Conservation (phyloP, 1,140 invertebrate species). For the Diorhabda sublineata region DNA sequence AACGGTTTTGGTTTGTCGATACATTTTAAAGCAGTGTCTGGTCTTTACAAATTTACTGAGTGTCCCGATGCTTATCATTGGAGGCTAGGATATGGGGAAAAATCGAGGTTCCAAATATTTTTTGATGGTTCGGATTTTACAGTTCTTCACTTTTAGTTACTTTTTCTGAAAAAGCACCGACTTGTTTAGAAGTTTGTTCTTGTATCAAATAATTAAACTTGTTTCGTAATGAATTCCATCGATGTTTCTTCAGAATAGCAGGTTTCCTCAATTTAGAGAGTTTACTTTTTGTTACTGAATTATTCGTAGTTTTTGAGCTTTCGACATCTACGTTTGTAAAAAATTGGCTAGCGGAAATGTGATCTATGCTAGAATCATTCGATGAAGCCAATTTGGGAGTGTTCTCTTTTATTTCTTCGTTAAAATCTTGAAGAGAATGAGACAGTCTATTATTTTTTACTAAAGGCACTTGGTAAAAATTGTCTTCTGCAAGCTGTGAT, state of each 20-base stretch:
- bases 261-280: constrained; percentile 16
- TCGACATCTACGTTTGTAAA: constrained; percentile 14
- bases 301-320: not conserved
- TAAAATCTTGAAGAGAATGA: constrained; percentile 42
- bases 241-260: constrained; percentile 36
- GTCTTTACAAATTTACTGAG: too few relatives aligned
- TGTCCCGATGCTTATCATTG: too few relatives aligned
- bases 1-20: too few relatives aligned
- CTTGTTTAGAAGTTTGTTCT: constrained; percentile 38
- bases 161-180: constrained; percentile 38
- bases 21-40: too few relatives aligned
- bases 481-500: constrained; percentile 33
- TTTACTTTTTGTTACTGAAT: constrained; percentile 13
- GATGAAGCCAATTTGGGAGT: constrained; percentile 17
- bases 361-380: constrained; percentile 38
- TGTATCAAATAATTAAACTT: constrained; percentile 40
- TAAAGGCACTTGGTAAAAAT: constrained; percentile 40
- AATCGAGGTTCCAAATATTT: too few relatives aligned
- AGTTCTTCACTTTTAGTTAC: constrained; percentile 18
- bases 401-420: constrained; percentile 31
- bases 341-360: constrained; percentile 42
- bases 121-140: too few relatives aligned
- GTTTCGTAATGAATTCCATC: constrained; percentile 41
- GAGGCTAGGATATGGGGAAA: too few relatives aligned
- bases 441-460: constrained; percentile 35